Evolutionary conservation across 2,888 invertebrate genomes (phyloP).

Genomic region (Andrena fulva): DNA sequence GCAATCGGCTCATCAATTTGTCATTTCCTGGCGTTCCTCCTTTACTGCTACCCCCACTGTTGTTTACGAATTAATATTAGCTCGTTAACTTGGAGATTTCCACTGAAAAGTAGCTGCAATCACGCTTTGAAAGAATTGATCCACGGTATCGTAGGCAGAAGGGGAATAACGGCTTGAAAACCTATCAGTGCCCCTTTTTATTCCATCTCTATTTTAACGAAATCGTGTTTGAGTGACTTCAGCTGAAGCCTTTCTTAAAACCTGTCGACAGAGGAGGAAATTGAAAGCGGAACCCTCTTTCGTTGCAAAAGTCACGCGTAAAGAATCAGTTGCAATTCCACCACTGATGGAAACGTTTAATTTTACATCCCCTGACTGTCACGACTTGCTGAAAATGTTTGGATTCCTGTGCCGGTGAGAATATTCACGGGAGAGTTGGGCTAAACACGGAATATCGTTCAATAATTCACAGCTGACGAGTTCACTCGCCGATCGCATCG

Average conservation of each 20-base stretch:
- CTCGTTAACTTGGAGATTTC: not conserved
- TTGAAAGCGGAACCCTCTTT: slow-evolving; percentile 52
- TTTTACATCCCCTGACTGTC: slow-evolving; percentile 19
- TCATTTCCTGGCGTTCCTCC: too few species aligned
- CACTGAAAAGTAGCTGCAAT: slow-evolving; percentile 13
- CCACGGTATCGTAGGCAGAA: not conserved
- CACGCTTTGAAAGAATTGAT: slow-evolving; percentile 11
- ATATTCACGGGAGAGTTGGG: slow-evolving; percentile 7
- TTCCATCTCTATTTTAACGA: not conserved
- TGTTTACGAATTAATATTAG: not conserved
- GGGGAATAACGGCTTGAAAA: not conserved
- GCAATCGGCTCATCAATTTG: too few species aligned
- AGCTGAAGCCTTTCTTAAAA: slow-evolving; percentile 33
- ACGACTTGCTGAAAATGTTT: slow-evolving; percentile 36
- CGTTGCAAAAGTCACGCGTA: slow-evolving; percentile 50
- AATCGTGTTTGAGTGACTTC: slow-evolving; percentile 35
- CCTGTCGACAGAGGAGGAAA: slow-evolving; percentile 34
- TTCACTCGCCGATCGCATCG: not conserved
- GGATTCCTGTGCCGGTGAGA: slow-evolving; percentile 2
- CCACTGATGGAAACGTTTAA: slow-evolving; percentile 42
- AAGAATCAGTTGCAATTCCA: slow-evolving; percentile 46
- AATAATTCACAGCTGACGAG: slow-evolving; percentile 8
- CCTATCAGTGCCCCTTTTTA: not conserved
- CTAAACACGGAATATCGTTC: slow-evolving; percentile 40
- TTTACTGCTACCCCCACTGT: not conserved